Conservation (phyloP, 2,113 vertebrate genomes). For the Centropus unirufus region DNA sequence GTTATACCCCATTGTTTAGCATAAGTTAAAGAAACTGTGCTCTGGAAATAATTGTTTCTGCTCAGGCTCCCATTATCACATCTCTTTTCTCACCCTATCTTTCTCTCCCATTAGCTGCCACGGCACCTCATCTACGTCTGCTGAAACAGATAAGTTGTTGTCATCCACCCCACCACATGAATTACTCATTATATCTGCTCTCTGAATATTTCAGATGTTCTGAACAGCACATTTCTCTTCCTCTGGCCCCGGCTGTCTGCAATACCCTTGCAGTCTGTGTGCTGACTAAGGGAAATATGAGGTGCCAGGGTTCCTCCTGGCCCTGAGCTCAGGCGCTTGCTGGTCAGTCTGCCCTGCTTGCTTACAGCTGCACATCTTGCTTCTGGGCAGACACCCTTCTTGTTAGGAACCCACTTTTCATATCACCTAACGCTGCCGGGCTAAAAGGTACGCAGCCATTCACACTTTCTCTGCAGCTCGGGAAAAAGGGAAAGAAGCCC, state of each 20-base stretch:
- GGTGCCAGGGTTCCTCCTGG: background rate
- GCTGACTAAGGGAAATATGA: background rate
- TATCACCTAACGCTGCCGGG: background rate
- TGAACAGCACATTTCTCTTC: background rate
- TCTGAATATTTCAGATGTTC: background rate
- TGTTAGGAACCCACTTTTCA: background rate
- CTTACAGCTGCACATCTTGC: background rate
- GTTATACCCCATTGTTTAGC: background rate
- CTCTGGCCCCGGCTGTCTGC: background rate
- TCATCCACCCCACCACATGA: background rate
- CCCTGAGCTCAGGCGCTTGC: background rate
- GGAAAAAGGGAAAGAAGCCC: background rate
- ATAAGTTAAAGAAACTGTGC: background rate
- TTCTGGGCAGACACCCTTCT: background rate
- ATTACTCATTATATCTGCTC: background rate
- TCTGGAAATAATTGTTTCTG: slow-evolving; percentile 34
- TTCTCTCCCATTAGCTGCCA: background rate
- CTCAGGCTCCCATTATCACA: background rate
- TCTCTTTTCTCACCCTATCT: slow-evolving; percentile 14
- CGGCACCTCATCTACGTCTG: background rate
- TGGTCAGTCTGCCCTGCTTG: background rate
- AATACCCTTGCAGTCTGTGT: background rate
- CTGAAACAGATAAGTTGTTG: slow-evolving; percentile 3
- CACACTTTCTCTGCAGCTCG: background rate
- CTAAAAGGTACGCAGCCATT: rapidly evolving